A percentile compares a stretch with the other conserved stretches of the same genome.
phyloP scores from a whole-genome alignment of 2,797 vertebrate genomes.

The Psittacula echo region DNA sequence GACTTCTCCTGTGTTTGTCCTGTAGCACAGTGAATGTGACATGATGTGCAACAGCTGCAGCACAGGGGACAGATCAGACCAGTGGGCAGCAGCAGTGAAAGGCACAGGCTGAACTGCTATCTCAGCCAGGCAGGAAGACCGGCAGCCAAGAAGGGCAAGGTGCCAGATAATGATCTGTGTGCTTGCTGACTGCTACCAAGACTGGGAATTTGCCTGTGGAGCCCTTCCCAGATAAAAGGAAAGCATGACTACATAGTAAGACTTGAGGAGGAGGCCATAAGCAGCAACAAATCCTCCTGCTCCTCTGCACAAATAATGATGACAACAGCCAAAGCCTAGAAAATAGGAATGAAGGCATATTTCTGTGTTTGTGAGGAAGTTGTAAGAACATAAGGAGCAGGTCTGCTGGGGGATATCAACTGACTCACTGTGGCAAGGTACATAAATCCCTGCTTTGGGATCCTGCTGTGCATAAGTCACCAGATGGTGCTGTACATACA shows the following conservation, averaged over 20 bases:
- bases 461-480: constrained; percentile 40
- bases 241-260: neutral
- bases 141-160: neutral
- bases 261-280: neutral
- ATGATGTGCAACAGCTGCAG: neutral
- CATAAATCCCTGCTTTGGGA: neutral
- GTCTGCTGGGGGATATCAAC: neutral
- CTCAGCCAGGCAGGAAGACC: neutral
- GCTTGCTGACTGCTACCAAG: neutral
- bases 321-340: neutral
- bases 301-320: neutral
- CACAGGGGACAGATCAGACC: neutral
- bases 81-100: neutral
- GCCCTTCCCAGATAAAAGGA: neutral
- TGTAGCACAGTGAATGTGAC: neutral
- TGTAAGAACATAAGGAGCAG: neutral
- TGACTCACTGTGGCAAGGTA: neutral
- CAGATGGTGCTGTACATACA: constrained; percentile 53
- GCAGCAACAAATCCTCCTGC: neutral
- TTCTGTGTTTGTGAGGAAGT: neutral
- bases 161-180: neutral
- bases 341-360: neutral
- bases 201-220: neutral
- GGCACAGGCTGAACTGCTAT: neutral
- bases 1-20: neutral